A percentile compares a stretch with the other conserved stretches of the same genome.
These are phyloP conservation scores for Entomobrya multifasciata DNA, from an alignment of 2,888 invertebrate species.

Conservation along the genomic window DNA sequence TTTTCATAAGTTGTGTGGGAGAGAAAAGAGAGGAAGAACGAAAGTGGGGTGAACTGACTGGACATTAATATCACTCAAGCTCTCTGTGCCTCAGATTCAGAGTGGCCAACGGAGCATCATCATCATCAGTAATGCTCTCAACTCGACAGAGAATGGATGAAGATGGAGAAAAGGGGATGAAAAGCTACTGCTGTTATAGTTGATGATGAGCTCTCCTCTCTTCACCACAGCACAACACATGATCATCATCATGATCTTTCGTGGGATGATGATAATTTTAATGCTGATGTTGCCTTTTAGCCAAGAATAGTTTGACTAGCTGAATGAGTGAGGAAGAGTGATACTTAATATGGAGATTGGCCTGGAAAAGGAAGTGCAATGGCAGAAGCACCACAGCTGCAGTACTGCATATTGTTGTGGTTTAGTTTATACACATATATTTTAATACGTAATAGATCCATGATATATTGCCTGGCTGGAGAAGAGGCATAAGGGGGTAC, in stretches of 20 bases:
- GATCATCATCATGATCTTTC: conserved; percentile 56
- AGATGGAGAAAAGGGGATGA: conserved; percentile 65
- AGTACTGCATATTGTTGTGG: conserved; percentile 44
- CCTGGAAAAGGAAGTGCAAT: conserved; percentile 56
- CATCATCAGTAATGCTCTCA: conserved; percentile 51
- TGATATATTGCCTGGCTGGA: conserved; percentile 68
- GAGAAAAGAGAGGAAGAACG: not conserved
- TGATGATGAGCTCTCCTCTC: conserved; percentile 68
- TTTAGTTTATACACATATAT: conserved; percentile 14
- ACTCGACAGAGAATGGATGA: conserved; percentile 43
- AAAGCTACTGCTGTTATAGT: conserved; percentile 69
- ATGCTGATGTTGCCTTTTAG: conserved; percentile 12
- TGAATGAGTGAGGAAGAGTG: conserved; percentile 23
- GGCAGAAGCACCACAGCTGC: conserved; percentile 10
- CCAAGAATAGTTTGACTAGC: conserved; percentile 24
- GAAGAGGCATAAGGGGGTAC: conserved; percentile 77
- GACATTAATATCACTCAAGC: conserved; percentile 67
- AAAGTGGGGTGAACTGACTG: conserved; percentile 68
- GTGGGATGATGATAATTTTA: conserved; percentile 51
- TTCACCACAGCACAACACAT: conserved; percentile 2
- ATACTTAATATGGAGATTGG: conserved; percentile 54
- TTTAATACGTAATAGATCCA: conserved; percentile 41
- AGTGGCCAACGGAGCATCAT: conserved; percentile 56
- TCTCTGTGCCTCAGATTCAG: conserved; percentile 40
- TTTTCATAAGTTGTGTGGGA: no score